Base-by-base conservation (phyloP, 2,888 invertebrate genomes). In the Volucella bombylans region DNA sequence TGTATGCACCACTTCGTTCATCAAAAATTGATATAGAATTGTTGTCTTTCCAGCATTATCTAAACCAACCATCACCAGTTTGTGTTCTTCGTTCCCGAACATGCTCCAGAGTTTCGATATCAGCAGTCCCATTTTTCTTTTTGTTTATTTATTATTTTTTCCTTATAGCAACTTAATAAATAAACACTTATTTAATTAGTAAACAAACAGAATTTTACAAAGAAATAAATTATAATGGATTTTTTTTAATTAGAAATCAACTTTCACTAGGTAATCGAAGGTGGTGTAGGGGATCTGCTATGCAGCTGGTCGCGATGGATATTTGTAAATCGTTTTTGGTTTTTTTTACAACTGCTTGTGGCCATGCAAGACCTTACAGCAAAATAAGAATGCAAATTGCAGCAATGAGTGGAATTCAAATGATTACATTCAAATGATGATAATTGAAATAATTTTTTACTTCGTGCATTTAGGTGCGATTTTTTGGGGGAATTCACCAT, bases 11-110 rank as follows among this genome's bases (percentile, higher is more conserved):
- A 98, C 98, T 92, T 99, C 99, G 88, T 98, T 98, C 95, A 99
- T 96, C 87, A 99, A 93, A 91, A 98, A 96, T 92, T 99, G 99
- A 92, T 99, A 99, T 47, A 99, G 93, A 89, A 99, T 99, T 76
- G 99, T 99, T 8, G 99, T 99, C 92, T 99, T 99, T 12, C 99
- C 99, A 68, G 99, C 99, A 95, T 99, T 99, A 92, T 99, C 99
- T 88, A 99, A 93, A 0, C 99, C 99, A 74, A 99, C 98, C 92
- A 99, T 96, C 14, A 97, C 98, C 87, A 99, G 95, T 93, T 99
- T 99, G 93, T 99, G 98, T 93, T 96, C 98, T 94, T 98, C 98
- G 91, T 97, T 98, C 87, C 98, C 97, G 92, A 98, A 98, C 88
- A 98, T 94, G 91, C 96, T 97, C 98, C 98, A 98, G 89, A 98